Conservation (phyloP, 2,113 vertebrate genomes). For the Himantopus leucocephalus region DNA sequence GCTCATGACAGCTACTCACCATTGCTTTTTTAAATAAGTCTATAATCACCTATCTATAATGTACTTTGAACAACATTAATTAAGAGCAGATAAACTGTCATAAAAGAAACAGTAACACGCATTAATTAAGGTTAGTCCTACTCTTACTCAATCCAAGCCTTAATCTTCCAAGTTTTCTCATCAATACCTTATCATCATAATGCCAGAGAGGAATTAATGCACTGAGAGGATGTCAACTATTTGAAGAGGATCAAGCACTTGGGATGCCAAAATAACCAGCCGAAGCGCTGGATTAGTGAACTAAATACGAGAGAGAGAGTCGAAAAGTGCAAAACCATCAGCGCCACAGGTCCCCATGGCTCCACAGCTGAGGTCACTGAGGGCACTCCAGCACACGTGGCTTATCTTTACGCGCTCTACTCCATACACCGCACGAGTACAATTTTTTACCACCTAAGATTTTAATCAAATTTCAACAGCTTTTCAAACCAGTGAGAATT, state of each 20-base stretch:
- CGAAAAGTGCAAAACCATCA: background rate
- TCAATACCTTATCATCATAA: background rate
- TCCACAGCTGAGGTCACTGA: accelerated
- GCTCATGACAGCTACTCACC: background rate
- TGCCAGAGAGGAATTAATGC: background rate
- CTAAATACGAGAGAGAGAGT: background rate
- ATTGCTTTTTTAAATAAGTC: background rate
- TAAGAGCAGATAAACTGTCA: background rate
- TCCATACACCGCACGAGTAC: accelerated
- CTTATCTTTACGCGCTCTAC: accelerated
- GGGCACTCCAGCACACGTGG: background rate
- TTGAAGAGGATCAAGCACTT: background rate
- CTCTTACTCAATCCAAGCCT: background rate
- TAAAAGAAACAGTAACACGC: background rate
- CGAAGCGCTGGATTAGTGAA: background rate
- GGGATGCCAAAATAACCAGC: background rate
- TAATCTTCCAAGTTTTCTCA: background rate
- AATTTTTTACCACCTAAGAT: background rate
- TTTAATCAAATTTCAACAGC: background rate
- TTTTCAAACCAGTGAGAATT: background rate
- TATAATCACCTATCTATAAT: background rate
- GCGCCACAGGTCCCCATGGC: accelerated
- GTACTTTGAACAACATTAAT: background rate
- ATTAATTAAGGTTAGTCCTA: background rate
- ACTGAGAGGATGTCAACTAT: background rate